Evolutionary conservation across 2,888 invertebrate species (phyloP), one percentile per base, ranked within the genome.

Genomic region (Heteromurus nitidus): DNA sequence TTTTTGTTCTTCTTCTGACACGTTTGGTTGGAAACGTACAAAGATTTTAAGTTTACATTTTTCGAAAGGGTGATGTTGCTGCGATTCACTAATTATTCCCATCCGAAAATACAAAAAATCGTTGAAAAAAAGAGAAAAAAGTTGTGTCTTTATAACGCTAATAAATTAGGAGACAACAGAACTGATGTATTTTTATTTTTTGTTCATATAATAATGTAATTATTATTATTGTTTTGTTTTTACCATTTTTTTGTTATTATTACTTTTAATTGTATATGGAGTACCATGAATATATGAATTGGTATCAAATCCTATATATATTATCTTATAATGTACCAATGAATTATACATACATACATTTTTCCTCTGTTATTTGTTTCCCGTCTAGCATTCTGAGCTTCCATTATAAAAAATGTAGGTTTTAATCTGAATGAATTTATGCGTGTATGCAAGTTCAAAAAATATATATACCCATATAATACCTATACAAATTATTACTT

Each of bases 151-250:
- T n/a, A n/a, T n/a, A n/a, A n/a, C n/a, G n/a, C n/a, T n/a, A n/a
- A n/a, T n/a, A n/a, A n/a, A 58, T 36, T 58, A 42, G 44, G 30
- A 55, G 58, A 58, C 44, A 36, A 81, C 76, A 82, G 82, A 82
- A 82, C 82, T 82, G 82, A 81, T 47, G 75, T 69, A 58, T 53
- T 69, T 69, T 81, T 75, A 81, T 75, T n/a, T n/a, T n/a, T 75
- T 81, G 80, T 81, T 81, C 80, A 81, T 76, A 64, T 65, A 44
- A 58, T 72, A 30, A 36, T 60, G 16, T 58, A n/a, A n/a, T 74
- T 64, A 77, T 77, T 77, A 68, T 68, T 68, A 69, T 76, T 77
- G 69, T 69, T 69, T 69, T 50, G 69, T 53, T 62, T 77, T 77
- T 68, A 24, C 64, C 50, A 50, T 65, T 74, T 47, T 50, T 69